Base-by-base conservation (phyloP, 2,888 invertebrate genomes). In the Lithosia quadra region DNA sequence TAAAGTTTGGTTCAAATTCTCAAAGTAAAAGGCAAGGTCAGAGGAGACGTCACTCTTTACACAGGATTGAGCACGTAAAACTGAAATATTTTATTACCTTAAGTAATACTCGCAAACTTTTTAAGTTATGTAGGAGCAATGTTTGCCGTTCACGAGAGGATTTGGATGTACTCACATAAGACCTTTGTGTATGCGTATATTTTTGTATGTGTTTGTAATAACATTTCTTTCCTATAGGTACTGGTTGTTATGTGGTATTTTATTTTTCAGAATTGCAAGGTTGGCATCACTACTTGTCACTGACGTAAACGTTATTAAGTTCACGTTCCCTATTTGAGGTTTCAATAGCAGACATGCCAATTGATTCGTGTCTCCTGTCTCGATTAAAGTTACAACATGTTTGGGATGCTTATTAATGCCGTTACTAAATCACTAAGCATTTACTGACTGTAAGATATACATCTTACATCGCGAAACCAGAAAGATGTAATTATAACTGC, bases 1-100 rank as follows among this genome's bases (percentile, higher is more conserved):
- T 43, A 15, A n/a, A 33, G 28, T 33, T 60, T 21, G 43, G 4
- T 18, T 61, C 57, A 56, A 36, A 62, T 56, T 53, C 24, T 33
- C 64, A 43, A 36, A 63, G 33, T 49, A 21, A 61, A 61, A 63
- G 55, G 39, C 67, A 67, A 68, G 36, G 36, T 65, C 43, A 67
- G 34, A 13, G 21, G 53, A 62, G 57, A 60, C 8, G 21, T 55
- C 13, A 61, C 36, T 43, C 22, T 66, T 60, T 34, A 56, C 58
- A 36, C 11, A 39, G 39, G n/a, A 43, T 58, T 58, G 39, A 22
- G 39, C 43, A 21, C 13, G 2, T 36, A 22, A 49, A 49, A 18
- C n/a, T 49, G 49, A n/a, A 49, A 49, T 49, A 49, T 49, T 49
- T n/a, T 49, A 49, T 49, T 49, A 49, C 49, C n/a, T 49, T 49